A percentile compares a stretch with the other conserved stretches of the same genome.
phyloP scores from a whole-genome alignment of 2,113 vertebrate species.

The Ranitomeya variabilis region DNA sequence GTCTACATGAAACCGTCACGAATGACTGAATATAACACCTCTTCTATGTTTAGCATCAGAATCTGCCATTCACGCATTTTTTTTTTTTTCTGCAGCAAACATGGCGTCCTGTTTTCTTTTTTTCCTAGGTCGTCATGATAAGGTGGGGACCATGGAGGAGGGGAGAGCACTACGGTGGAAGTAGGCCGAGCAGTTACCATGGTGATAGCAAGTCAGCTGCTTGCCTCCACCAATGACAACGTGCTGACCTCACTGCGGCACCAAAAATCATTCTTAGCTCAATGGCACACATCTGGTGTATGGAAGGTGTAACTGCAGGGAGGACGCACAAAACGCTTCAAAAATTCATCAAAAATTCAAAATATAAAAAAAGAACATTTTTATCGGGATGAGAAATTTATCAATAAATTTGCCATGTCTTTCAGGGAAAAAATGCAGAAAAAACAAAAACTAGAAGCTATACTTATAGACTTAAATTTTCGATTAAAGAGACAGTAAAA shows the following conservation, averaged over 20 bases:
- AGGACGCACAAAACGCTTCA: neutral
- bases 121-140: constrained; percentile 30
- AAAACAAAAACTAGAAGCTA: neutral
- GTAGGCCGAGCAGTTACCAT: constrained; percentile 40
- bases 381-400: neutral
- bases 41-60: constrained; percentile 22
- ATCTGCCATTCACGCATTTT: constrained; percentile 13
- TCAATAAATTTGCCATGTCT: neutral
- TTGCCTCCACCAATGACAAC: constrained; percentile 16
- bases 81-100: constrained; percentile 44
- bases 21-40: neutral
- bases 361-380: neutral
- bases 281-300: constrained; percentile 57
- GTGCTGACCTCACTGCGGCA: constrained; percentile 49
- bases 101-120: constrained; percentile 50
- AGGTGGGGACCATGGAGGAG: constrained; percentile 46
- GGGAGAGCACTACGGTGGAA: constrained; percentile 21
- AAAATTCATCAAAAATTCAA: neutral
- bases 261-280: constrained; percentile 52
- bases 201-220: constrained; percentile 51
- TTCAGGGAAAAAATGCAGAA: neutral
- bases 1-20: neutral
- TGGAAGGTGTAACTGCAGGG: constrained; percentile 51
- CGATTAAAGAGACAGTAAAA: neutral
- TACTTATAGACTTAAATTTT: neutral